Base-by-base conservation (phyloP, 2,797 vertebrate genomes). In the Delichon dasypus region DNA sequence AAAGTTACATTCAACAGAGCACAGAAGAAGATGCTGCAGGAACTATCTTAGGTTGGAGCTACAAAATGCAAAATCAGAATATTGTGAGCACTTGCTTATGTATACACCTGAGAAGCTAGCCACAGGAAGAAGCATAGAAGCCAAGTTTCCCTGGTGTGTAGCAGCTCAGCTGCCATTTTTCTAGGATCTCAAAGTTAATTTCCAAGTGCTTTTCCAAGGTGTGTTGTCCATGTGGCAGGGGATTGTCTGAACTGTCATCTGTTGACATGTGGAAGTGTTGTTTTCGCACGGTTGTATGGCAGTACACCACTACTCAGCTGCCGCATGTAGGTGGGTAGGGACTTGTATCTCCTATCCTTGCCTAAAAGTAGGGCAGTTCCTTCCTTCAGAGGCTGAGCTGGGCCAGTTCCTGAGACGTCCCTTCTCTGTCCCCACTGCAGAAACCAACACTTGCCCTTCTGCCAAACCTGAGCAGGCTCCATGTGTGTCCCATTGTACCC, bases 261-360 rank as follows among this genome's bases (percentile, higher is more conserved):
- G 16, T 30, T 38, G 34, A 25, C 1, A 0, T 23, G 30, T 32
- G 26, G 23, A 77, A 83, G 51, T 30, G n/a, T 53, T 57, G 29
- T 58, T 84, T 65, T 57, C 26, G 19, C 38, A 27, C 0, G 0
- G 9, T 13, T 47, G 17, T 30, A 30, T 57, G 27, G 15, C 30
- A n/a, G 10, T 30, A 27, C 48, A 6, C 13, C 48, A 6, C 15
- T n/a, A 12, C 12, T 51, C 40, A 47, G 65, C 47, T 76, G 29
- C 21, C 42, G 50, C 20, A 42, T 0, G 0, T 18, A 7, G 40
- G 12, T 58, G 6, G 13, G 16, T 47, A 27, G 30, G 8, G 26
- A 14, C 48, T 68, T 38, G 5, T 18, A 4, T 68, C 67, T 73
- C 13, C 2, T 58, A 16, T 38, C 45, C n/a, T 64, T 44, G 30